Conservation (phyloP, 1,140 invertebrate genomes). For the Caerostris extrusa region DNA sequence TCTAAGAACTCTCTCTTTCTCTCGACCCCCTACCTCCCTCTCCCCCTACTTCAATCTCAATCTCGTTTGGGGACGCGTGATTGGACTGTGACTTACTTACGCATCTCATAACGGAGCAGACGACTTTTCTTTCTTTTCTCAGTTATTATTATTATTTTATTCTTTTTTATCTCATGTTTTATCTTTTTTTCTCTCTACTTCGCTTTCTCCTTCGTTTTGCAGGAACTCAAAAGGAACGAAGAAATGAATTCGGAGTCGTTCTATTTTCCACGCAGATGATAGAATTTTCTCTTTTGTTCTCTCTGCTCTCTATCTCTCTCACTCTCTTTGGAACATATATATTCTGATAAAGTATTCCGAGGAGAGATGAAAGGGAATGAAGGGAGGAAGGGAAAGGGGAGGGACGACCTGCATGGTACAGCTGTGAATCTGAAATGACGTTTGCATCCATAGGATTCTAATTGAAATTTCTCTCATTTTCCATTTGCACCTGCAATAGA, state of each 20-base stretch:
- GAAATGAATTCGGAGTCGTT: constrained; percentile 57
- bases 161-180: too few relatives aligned
- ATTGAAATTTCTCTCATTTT: constrained; percentile 28
- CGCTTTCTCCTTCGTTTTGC: background rate
- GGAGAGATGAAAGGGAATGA: background rate
- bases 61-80: constrained; percentile 74
- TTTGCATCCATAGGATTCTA: constrained; percentile 27
- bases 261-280: constrained; percentile 43
- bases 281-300: constrained; percentile 61
- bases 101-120: constrained; percentile 68
- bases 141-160: background rate
- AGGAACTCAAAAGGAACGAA: constrained; percentile 18
- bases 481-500: constrained; percentile 11
- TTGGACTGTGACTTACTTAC: constrained; percentile 75
- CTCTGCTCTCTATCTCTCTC: constrained; percentile 2
- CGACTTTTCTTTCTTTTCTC: background rate
- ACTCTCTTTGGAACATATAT: background rate
- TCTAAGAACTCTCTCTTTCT: constrained; percentile 54
- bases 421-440: constrained; percentile 8
- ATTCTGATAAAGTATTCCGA: constrained; percentile 10
- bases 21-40: background rate
- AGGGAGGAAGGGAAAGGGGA: background rate
- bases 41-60: constrained; percentile 65
- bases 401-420: background rate
- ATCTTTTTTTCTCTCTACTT: background rate